Percentiles rank a stretch among this genome's conserved stretches.
These are phyloP conservation scores for Scaptomyza tumidula DNA, from an alignment of 2,888 invertebrate species.

Conservation along the genomic window DNA sequence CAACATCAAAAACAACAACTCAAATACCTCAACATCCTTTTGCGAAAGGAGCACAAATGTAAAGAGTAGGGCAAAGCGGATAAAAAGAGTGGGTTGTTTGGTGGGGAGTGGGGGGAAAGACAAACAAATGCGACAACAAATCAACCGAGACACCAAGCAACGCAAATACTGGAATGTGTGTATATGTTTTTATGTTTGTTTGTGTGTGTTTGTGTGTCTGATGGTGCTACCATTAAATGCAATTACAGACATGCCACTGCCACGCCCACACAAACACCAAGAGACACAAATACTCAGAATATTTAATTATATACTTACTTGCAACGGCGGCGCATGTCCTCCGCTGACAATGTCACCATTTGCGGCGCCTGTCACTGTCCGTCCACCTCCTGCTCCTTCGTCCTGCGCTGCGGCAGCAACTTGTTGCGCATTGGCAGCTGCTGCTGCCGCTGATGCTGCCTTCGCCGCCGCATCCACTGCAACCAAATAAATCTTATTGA, in stretches of 20 bases:
- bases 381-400: constrained; percentile 61
- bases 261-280: constrained; percentile 39
- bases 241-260: constrained; percentile 61
- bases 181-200: constrained; percentile 1
- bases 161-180: constrained; percentile 23
- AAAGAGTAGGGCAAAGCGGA: no score
- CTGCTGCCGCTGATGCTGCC: constrained; percentile 55
- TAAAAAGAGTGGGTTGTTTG: no score
- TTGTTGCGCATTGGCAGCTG: constrained; percentile 70
- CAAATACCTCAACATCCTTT: constrained; percentile 22
- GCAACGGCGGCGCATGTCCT: constrained; percentile 86
- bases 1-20: constrained; percentile 60
- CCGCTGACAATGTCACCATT: constrained; percentile 87
- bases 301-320: constrained; percentile 82
- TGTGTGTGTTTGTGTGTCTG: constrained; percentile 28
- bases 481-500: constrained; percentile 26
- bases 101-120: background rate
- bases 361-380: constrained; percentile 85
- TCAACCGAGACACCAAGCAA: constrained; percentile 52
- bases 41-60: background rate
- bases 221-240: constrained; percentile 59
- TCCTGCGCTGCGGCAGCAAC: constrained; percentile 81
- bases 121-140: constrained; percentile 64
- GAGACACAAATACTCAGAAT: background rate
- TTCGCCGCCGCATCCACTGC: constrained; percentile 81